phyloP scores from a whole-genome alignment of 1,140 invertebrate genomes.

The Caenorhabditis remanei region DNA sequence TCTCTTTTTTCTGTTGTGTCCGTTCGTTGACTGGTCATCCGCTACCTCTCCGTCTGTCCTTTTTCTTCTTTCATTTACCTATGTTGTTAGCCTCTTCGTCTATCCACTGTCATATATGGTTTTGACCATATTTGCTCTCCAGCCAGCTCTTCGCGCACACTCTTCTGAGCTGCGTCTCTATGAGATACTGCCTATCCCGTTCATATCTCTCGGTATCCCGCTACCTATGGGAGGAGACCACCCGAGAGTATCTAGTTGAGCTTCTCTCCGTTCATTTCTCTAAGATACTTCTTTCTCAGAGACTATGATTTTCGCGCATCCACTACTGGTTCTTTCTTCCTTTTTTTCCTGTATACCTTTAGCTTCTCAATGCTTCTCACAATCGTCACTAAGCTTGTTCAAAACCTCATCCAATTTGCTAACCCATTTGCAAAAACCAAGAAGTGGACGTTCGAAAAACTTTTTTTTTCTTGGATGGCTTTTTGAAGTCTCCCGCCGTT shows the following conservation, averaged over 20 bases:
- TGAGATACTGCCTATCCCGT: background rate
- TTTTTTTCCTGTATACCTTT: slow-evolving; percentile 10
- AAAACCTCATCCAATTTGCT: slow-evolving; percentile 51
- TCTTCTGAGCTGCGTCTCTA: background rate
- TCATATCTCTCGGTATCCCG: slow-evolving; percentile 37
- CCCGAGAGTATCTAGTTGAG: slow-evolving; percentile 51
- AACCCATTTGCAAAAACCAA: slow-evolving; percentile 24
- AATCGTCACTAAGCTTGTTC: slow-evolving; percentile 35
- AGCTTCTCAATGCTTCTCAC: background rate
- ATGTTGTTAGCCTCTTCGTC: slow-evolving; percentile 53
- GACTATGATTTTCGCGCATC: slow-evolving; percentile 17
- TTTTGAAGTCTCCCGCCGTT: slow-evolving; percentile 52
- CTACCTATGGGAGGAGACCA: slow-evolving; percentile 10
- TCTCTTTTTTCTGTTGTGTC: slow-evolving; percentile 41
- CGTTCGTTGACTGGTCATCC: slow-evolving; percentile 38
- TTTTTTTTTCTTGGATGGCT: background rate
- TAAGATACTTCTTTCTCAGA: background rate
- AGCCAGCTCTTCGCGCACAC: slow-evolving; percentile 52
- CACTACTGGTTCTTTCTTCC: slow-evolving; percentile 2
- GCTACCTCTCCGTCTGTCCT: slow-evolving; percentile 33
- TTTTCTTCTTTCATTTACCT: slow-evolving; percentile 50
- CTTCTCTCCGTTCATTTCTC: slow-evolving; percentile 22
- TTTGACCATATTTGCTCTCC: slow-evolving; percentile 55
- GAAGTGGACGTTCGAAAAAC: background rate
- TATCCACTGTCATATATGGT: slow-evolving; percentile 52